Base-by-base conservation (phyloP, 2,888 invertebrate species). In the Dicyrtomina minuta region DNA sequence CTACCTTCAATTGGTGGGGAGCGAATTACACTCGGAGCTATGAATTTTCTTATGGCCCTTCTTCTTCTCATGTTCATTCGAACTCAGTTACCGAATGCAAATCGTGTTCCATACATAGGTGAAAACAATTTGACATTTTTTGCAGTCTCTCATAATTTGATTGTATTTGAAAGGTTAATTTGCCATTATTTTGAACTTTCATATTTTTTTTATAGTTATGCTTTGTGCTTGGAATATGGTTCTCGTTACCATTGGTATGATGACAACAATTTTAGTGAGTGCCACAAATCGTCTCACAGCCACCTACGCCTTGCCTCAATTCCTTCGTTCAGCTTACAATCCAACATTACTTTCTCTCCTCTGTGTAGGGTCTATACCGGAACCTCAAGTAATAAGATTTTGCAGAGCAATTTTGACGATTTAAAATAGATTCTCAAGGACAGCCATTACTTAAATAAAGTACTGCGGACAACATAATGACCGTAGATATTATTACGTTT, bases 1-100 rank as follows among this genome's bases (percentile, higher is more conserved):
- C 78, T 89, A 58, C 88, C 89, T 0, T 87, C 88, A 0, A 85
- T 87, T 77, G 85, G 87, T 76, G 87, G 86, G 10, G 88, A 88
- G 79, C 88, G 88, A 80, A 83, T 89, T 24, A 80, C 86, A 15
- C 80, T 88, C 20, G 87, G 86, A 75, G 86, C 86, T 8, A 83
- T 86, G 64, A 85, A 86, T 10, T 84, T 87, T 15, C 79, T 89
- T 0, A 83, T 88, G 58, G 85, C 87, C 49, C 84, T 85, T n/a
- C 81, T 87, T 20, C 87, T 87, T 78, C 83, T 89, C 68, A 82
- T 88, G 79, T 88, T 87, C 80, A 88, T 89, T 79, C 60, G 77
- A 22, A 72, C 67, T n/a, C 62, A 73, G 15, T 71, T 77, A 8
- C 76, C 76, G 2, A 74, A 74, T 15, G 74, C 74, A 12, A 76